Percentiles rank a stretch among this genome's conserved stretches.
Evolutionary conservation across 64 coral and sea anemone genomes (phyloP).

Genomic region (Cladopsammia gracilis): DNA sequence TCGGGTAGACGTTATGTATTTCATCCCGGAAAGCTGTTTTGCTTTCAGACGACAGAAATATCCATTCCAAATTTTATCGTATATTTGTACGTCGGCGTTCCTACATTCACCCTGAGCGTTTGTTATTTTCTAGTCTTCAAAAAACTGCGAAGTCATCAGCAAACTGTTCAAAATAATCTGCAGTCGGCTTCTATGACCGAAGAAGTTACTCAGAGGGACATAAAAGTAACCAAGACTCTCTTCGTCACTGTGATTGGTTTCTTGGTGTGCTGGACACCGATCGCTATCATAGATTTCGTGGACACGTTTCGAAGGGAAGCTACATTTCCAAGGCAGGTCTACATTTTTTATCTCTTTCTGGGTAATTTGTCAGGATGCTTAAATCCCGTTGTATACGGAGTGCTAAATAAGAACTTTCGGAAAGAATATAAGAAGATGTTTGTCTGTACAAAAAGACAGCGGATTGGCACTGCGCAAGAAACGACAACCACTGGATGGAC

Average conservation of each 20-base stretch:
- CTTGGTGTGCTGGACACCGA: slow-evolving; percentile 26
- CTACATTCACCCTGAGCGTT: background rate
- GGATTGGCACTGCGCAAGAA: background rate
- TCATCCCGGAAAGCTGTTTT: slow-evolving; percentile 84
- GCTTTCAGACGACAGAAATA: slow-evolving; percentile 64
- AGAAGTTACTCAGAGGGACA: background rate
- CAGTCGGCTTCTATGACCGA: background rate
- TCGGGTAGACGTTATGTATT: slow-evolving; percentile 63
- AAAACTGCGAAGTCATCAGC: slow-evolving; percentile 65
- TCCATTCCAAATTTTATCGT: slow-evolving; percentile 57
- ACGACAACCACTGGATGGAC: background rate
- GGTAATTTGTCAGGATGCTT: slow-evolving; percentile 31
- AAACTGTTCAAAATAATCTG: background rate
- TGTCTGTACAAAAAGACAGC: background rate
- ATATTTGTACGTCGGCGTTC: slow-evolving; percentile 52
- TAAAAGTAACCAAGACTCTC: slow-evolving; percentile 22
- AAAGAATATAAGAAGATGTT: slow-evolving; percentile 30
- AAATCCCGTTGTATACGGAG: slow-evolving; percentile 9
- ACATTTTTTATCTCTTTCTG: slow-evolving; percentile 21
- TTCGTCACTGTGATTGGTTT: slow-evolving; percentile 37
- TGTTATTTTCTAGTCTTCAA: slow-evolving; percentile 78
- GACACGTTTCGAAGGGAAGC: slow-evolving; percentile 15
- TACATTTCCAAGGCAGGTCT: slow-evolving; percentile 11
- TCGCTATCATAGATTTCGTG: slow-evolving; percentile 10
- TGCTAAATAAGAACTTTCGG: slow-evolving; percentile 35